These are phyloP conservation scores for Desoria tigrina DNA, from an alignment of 2,888 invertebrate species.

Conservation along the genomic window DNA sequence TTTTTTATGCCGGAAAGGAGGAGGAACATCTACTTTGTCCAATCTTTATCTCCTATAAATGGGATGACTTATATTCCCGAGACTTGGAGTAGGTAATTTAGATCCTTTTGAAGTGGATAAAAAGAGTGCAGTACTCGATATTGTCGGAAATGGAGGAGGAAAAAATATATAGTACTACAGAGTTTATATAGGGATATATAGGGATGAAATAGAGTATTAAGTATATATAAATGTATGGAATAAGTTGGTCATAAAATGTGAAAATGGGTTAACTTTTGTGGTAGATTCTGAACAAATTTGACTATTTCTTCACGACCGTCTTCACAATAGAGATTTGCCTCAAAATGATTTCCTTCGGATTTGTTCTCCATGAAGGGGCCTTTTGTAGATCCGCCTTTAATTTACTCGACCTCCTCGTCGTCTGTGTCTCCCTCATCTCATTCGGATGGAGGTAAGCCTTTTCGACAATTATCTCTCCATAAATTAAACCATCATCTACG, in stretches of 20 bases:
- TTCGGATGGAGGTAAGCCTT: conserved; percentile 59
- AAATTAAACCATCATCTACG: not conserved
- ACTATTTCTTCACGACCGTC: conserved; percentile 65
- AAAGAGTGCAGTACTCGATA: no score
- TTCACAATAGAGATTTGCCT: conserved; percentile 66
- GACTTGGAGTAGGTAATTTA: not conserved
- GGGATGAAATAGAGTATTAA: not conserved
- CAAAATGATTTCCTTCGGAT: conserved; percentile 64
- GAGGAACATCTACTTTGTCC: no score
- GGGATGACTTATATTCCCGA: no score
- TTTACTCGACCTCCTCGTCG: conserved; percentile 64
- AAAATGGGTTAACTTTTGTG: conserved; percentile 47
- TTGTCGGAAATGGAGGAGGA: no score
- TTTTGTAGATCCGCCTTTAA: conserved; percentile 66
- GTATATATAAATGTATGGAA: no score
- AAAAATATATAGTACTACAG: no score
- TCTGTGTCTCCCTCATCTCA: conserved; percentile 64
- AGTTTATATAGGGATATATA: no score
- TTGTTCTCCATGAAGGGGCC: conserved; percentile 65
- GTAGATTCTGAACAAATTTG: conserved; percentile 64
- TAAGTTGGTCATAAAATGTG: no score
- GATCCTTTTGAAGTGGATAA: no score
- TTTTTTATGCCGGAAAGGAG: no score
- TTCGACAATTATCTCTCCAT: not conserved
- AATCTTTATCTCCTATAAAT: no score